Evolutionary conservation across 2,797 vertebrate genomes (phyloP).

Genomic region (Danio albolineatus): DNA sequence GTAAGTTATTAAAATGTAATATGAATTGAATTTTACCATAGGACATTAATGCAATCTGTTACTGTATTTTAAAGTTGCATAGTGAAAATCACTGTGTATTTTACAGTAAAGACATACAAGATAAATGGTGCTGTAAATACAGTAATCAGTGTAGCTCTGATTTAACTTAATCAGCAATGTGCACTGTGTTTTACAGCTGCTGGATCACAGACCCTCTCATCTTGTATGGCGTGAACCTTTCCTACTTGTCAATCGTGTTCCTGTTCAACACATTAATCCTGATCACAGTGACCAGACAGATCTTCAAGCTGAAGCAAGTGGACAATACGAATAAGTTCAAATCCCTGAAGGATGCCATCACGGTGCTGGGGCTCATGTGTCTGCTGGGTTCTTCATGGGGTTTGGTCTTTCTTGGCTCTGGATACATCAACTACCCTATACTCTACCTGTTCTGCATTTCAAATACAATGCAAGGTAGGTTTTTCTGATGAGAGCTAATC

Average conservation of each 20-base stretch:
- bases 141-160: too few species aligned
- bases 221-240: constrained; percentile 72
- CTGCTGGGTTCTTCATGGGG: constrained; percentile 84
- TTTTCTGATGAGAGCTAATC: neutral
- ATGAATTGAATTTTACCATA: too few species aligned
- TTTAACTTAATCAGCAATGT: neutral
- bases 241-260: constrained; percentile 72
- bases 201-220: constrained; percentile 74
- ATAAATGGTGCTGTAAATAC: too few species aligned
- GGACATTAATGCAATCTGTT: too few species aligned
- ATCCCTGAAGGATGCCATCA: constrained; percentile 46
- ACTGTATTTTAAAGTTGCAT: too few species aligned
- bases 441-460: constrained; percentile 84
- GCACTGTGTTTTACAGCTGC: constrained; percentile 74
- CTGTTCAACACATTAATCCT: constrained; percentile 79
- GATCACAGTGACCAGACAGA: constrained; percentile 64
- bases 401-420: constrained; percentile 76
- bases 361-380: constrained; percentile 78
- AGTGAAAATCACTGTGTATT: too few species aligned
- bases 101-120: too few species aligned
- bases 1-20: too few species aligned
- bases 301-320: constrained; percentile 64
- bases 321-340: neutral
- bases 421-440: constrained; percentile 70
- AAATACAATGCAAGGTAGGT: constrained; percentile 80